These are phyloP conservation scores for Pycnonotus jocosus DNA, from an alignment of 2,113 vertebrate genomes.

Conservation along the genomic window DNA sequence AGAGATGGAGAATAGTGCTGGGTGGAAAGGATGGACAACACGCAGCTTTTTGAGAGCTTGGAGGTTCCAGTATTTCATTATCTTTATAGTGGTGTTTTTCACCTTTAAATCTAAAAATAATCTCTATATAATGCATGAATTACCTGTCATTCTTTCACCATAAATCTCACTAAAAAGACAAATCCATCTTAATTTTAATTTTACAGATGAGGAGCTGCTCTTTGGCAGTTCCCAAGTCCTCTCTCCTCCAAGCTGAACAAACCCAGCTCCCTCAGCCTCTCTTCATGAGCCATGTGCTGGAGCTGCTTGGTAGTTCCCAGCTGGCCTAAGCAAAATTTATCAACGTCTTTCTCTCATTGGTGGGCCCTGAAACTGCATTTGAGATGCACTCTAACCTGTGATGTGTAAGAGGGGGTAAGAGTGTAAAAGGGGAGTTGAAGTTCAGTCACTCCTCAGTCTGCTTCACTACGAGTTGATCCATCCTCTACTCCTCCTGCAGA, in stretches of 20 bases:
- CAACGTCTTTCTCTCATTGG: not conserved
- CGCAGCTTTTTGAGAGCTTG: accelerated
- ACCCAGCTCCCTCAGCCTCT: not conserved
- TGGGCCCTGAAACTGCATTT: not conserved
- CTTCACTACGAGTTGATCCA: not conserved
- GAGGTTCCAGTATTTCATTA: not conserved
- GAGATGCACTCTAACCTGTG: not conserved
- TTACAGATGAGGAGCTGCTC: not conserved
- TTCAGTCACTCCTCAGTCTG: not conserved
- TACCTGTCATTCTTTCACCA: not conserved
- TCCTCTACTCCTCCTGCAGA: not conserved
- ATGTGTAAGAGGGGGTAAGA: not conserved
- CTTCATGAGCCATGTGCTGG: not conserved
- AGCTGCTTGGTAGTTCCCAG: not conserved
- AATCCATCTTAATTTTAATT: not conserved
- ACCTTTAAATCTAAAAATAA: not conserved
- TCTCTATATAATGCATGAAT: not conserved
- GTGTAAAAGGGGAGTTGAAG: not conserved
- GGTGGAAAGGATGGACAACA: accelerated
- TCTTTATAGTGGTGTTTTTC: not conserved
- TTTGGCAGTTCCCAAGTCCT: accelerated
- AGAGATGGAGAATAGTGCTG: not conserved
- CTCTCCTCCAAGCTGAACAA: not conserved
- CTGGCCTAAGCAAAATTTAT: not conserved
- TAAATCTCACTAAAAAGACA: not conserved